Evolutionary conservation across 2,888 invertebrate genomes (phyloP).

Genomic region (Vandiemenella viatica): DNA sequence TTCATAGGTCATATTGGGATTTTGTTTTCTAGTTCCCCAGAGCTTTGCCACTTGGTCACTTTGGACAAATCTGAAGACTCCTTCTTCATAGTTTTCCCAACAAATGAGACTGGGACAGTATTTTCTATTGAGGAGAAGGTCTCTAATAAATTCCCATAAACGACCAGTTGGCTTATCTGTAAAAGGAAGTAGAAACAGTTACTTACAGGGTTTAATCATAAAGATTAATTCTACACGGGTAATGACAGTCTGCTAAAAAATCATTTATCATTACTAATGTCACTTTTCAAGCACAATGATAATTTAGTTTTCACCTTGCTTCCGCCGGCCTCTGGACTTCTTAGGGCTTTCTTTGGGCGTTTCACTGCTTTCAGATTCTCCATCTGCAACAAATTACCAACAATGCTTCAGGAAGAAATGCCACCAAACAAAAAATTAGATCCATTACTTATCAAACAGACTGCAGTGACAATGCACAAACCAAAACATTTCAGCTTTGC

Average conservation of each 20-base stretch:
- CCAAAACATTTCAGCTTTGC: no score
- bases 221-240: no score
- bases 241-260: no score
- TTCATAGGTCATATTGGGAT: slow-evolving; percentile 82
- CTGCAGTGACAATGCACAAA: no score
- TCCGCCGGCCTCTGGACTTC: not conserved
- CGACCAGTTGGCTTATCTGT: slow-evolving; percentile 29
- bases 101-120: slow-evolving; percentile 70
- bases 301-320: not conserved
- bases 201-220: no score
- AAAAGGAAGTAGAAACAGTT: slow-evolving; percentile 1
- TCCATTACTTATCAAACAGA: no score
- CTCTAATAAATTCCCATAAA: slow-evolving; percentile 74
- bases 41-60: slow-evolving; percentile 73
- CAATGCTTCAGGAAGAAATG: not conserved
- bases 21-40: slow-evolving; percentile 77
- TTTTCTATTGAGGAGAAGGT: slow-evolving; percentile 56
- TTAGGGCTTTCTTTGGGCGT: not conserved
- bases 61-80: slow-evolving; percentile 75
- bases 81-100: slow-evolving; percentile 74
- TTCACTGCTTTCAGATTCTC: not conserved
- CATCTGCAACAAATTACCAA: not conserved
- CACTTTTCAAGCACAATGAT: not conserved
- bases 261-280: no score
- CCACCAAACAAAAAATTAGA: not conserved